Base-by-base conservation (phyloP, 1,140 invertebrate species). In the Zophobas atratus region DNA sequence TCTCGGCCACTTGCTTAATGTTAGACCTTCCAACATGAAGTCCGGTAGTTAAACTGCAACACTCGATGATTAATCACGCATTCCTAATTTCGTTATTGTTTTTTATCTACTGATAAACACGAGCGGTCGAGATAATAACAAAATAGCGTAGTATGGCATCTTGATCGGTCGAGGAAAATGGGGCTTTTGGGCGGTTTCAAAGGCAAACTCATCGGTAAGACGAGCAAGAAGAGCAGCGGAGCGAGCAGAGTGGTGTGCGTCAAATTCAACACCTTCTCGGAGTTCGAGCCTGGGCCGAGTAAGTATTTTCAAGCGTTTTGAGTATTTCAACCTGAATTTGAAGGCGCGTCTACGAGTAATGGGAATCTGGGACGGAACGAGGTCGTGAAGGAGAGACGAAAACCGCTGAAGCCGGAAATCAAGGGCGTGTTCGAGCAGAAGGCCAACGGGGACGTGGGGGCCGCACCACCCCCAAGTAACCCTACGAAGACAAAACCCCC, bases 1-100 rank as follows among this genome's bases (percentile, higher is more conserved):
- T 94, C 83, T 98, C 96, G 0, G 98, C 97, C 5, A 99, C 97
- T 86, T 96, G 95, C 82, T 97, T 95, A 8, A 97, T 96, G 87
- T 99, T 98, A 2, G 96, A 96, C 60, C 97, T 90, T 0, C 97
- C 97, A 77, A 99, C 92, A 82, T 94, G 93, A 63, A 95, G 90
- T 6, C 94, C 93, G 76, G 90, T 92, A 34, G 93, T 92, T 78
- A 95, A 88, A 86, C 93, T 96, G 85, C 36, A 90, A 88, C 80
- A 48, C 49, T 83, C n/a, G 35, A 75, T 20, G 41, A 77, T 60
- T 41, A 72, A 51, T 51, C 20, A 8, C 43, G 43, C 3, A 46
- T 46, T 46, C 43, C 43, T 51, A 20, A n/a, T 51, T 51, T 51
- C n/a, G 49, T 51, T 20, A 20, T 51, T 51, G 49, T 51, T 51